phyloP scores from a whole-genome alignment of 1,140 invertebrate species.

The Sweltsa coloradensis region DNA sequence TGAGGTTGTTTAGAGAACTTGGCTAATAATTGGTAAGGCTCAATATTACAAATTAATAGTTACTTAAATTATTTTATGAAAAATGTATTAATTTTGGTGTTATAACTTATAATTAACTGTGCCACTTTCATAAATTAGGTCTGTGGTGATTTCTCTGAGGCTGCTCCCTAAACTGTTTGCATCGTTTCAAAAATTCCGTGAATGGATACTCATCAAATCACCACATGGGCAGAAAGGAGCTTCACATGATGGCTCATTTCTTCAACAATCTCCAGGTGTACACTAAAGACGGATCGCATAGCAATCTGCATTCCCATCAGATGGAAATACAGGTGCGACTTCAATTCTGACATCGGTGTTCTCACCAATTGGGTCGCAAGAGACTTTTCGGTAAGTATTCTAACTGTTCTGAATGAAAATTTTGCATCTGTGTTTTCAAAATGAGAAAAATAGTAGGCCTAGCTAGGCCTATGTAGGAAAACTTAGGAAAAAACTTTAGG shows the following conservation, averaged over 20 bases:
- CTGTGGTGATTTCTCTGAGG: constrained; percentile 77
- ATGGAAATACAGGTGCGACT: constrained; percentile 82
- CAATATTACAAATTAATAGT: too few relatives aligned
- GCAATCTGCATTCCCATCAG: constrained; percentile 68
- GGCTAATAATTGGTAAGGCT: constrained; percentile 56
- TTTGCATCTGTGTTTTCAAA: too few relatives aligned
- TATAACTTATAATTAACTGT: too few relatives aligned
- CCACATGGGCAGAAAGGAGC: constrained; percentile 81
- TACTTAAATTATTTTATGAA: too few relatives aligned
- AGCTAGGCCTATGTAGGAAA: too few relatives aligned
- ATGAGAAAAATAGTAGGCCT: too few relatives aligned
- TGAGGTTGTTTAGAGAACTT: constrained; percentile 87
- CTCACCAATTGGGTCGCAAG: constrained; percentile 78
- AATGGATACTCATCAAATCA: constrained; percentile 67
- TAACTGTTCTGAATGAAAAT: too few relatives aligned
- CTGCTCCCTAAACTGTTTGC: constrained; percentile 80
- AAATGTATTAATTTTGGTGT: too few relatives aligned
- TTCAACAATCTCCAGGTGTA: constrained; percentile 60
- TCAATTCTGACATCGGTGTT: constrained; percentile 87
- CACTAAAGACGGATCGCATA: constrained; percentile 31
- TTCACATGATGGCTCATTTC: constrained; percentile 85
- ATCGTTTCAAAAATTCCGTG: constrained; percentile 80
- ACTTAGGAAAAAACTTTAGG: too few relatives aligned
- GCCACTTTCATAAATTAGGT: too few relatives aligned
- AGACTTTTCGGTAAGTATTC: constrained; percentile 58